phyloP scores from a whole-genome alignment of 2,888 invertebrate genomes.

The Parelbella ahira region DNA sequence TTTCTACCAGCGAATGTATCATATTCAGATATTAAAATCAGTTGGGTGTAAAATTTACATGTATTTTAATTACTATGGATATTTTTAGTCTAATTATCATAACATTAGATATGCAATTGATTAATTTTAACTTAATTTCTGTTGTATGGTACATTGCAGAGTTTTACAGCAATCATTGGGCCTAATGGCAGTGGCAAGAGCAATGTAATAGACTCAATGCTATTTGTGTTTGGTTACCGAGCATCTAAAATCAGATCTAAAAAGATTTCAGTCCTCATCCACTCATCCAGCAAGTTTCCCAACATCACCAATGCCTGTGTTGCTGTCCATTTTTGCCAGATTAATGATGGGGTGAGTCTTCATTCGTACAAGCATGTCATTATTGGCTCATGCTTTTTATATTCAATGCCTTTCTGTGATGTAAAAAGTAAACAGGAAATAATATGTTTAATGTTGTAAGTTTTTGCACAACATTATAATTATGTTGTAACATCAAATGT shows the following conservation, averaged over 20 bases:
- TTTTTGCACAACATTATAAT: background rate
- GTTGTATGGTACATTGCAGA: conserved; percentile 86
- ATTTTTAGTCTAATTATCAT: no score
- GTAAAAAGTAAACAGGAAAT: no score
- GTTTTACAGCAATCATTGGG: conserved; percentile 97
- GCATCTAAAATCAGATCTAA: conserved; percentile 97
- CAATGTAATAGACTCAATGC: conserved; percentile 99
- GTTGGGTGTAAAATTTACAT: no score
- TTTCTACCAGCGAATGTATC: no score
- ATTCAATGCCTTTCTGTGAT: background rate
- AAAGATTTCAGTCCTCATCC: conserved; percentile 95
- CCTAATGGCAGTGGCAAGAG: conserved; percentile 99
- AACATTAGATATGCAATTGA: no score
- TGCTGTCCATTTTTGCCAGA: conserved; percentile 91
- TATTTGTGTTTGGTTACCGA: conserved; percentile 99
- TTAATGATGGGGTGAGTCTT: conserved; percentile 86
- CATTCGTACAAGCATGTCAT: no score
- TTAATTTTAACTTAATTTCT: no score
- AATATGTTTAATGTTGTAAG: no score
- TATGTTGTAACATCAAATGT: background rate
- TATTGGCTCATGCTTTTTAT: no score
- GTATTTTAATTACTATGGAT: no score
- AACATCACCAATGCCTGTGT: conserved; percentile 89
- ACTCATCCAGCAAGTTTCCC: conserved; percentile 90
- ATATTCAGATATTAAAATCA: no score